Percentiles rank a stretch among this genome's conserved stretches.
phyloP scores from a whole-genome alignment of 2,113 vertebrate genomes.

The Chascanopsetta lugubris region DNA sequence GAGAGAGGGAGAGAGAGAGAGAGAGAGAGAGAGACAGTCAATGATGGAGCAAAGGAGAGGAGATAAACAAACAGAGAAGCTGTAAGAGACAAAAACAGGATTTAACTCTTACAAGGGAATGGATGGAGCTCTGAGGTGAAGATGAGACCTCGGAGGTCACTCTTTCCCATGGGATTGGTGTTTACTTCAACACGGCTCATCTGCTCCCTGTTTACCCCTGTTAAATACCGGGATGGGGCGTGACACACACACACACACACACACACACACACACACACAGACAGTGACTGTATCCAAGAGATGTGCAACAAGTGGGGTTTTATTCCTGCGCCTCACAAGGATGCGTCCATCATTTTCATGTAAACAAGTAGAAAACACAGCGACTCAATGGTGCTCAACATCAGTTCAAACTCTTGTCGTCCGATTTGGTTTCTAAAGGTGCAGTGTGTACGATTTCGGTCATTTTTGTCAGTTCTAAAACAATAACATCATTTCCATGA shows the following conservation, averaged over 20 bases:
- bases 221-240: conserved; percentile 37
- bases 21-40: conserved; percentile 68
- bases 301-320: conserved; percentile 42
- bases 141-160: conserved; percentile 67
- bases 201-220: conserved; percentile 57
- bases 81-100: conserved; percentile 63
- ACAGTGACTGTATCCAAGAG: conserved; percentile 3
- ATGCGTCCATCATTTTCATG: too few relatives aligned
- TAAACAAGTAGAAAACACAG: too few relatives aligned
- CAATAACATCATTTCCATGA: too few relatives aligned
- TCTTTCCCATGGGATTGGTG: conserved; percentile 66
- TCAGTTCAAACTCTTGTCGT: too few relatives aligned
- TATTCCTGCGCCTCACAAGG: too few relatives aligned
- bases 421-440: too few relatives aligned
- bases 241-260: not conserved
- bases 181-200: conserved; percentile 68
- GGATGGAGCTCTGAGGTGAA: conserved; percentile 63
- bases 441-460: too few relatives aligned
- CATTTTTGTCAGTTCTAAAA: too few relatives aligned
- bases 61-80: conserved; percentile 75
- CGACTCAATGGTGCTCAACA: too few relatives aligned
- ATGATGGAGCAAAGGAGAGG: conserved; percentile 58
- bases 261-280: too few relatives aligned
- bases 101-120: conserved; percentile 66
- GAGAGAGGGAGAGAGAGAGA: too few relatives aligned